phyloP scores from a whole-genome alignment of 1,140 invertebrate genomes.

The Eumaeus atala region DNA sequence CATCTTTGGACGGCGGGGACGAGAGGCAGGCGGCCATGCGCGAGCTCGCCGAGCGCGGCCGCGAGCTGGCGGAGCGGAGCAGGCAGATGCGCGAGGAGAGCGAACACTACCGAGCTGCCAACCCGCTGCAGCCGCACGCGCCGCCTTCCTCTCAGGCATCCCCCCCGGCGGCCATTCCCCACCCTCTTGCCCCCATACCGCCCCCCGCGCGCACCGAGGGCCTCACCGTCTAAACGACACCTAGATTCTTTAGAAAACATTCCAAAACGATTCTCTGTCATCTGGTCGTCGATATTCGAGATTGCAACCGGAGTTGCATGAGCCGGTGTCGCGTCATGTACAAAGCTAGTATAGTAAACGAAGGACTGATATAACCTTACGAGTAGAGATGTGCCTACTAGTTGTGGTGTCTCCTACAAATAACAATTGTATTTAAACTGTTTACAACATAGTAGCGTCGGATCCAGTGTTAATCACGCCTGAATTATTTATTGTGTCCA shows the following conservation, averaged over 20 bases:
- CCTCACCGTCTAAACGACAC: constrained; percentile 54
- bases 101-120: constrained; percentile 48
- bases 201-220: constrained; percentile 62
- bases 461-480: too few species aligned
- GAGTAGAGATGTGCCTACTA: constrained; percentile 5
- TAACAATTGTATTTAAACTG: too few species aligned
- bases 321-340: constrained; percentile 32
- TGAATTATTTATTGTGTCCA: too few species aligned
- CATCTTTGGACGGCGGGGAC: constrained; percentile 59
- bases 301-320: constrained; percentile 2
- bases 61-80: constrained; percentile 56
- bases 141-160: constrained; percentile 58
- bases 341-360: constrained; percentile 36
- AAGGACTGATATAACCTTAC: constrained; percentile 47
- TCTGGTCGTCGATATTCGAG: constrained; percentile 14
- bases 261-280: constrained; percentile 12
- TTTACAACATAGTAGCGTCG: too few species aligned
- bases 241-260: constrained; percentile 7
- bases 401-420: background rate
- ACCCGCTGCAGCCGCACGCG: constrained; percentile 52
- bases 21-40: constrained; percentile 63
- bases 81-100: constrained; percentile 69
- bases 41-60: constrained; percentile 56
- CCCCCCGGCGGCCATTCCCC: constrained; percentile 64
- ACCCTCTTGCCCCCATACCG: constrained; percentile 51